Conservation (phyloP, 2,113 vertebrate species). For the Dicerorhinus sumatrensis region DNA sequence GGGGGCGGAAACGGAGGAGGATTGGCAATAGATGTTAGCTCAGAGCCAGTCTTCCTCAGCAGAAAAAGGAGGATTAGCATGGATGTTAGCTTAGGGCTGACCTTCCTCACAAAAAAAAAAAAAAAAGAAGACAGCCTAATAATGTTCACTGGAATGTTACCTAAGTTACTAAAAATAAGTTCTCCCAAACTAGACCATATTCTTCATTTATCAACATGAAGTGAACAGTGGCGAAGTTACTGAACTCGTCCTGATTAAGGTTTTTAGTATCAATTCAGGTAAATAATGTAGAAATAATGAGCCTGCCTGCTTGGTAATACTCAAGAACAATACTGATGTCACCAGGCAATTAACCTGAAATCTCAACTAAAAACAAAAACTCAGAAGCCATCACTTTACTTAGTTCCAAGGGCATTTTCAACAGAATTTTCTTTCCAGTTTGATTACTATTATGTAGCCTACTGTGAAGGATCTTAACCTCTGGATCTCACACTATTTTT, state of each 20-base stretch:
- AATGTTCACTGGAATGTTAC: not conserved
- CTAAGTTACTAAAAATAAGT: not conserved
- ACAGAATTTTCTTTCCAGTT: conserved; percentile 8
- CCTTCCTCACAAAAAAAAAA: too few relatives aligned
- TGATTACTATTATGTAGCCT: conserved; percentile 28
- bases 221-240: not conserved
- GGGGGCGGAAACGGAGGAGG: too few relatives aligned
- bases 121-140: not conserved
- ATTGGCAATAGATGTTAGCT: too few relatives aligned
- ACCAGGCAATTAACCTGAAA: conserved; percentile 48
- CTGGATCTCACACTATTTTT: conserved; percentile 50
- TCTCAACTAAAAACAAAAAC: conserved; percentile 38
- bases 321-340: conserved; percentile 35
- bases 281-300: conserved; percentile 30
- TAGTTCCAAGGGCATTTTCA: conserved; percentile 17
- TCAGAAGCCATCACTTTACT: conserved; percentile 27
- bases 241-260: not conserved
- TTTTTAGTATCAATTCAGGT: conserved; percentile 45
- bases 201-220: not conserved
- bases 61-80: too few relatives aligned
- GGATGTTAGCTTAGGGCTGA: too few relatives aligned
- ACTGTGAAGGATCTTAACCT: conserved; percentile 39
- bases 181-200: not conserved
- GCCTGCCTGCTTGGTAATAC: not conserved
- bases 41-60: too few relatives aligned